Base-by-base conservation (phyloP, 2,888 invertebrate genomes). In the Lasioglossum calceatum region DNA sequence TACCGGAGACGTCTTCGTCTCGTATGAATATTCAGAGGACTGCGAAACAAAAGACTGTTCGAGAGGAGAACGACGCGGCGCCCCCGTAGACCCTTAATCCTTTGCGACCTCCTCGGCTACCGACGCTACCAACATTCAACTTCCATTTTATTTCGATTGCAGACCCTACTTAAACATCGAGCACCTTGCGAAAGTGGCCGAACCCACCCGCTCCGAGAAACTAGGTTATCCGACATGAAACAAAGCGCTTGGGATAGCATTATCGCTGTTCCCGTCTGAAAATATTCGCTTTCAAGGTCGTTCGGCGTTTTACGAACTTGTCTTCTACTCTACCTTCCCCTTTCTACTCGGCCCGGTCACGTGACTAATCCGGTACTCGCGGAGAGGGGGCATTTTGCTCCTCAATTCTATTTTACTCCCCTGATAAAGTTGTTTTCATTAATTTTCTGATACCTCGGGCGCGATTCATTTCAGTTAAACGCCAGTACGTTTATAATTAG, bases 1-100 rank as follows among this genome's bases (percentile, higher is more conserved):
- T 86, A 78, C 79, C 79, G 58, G 82, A 84, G 85, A 79, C 86
- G 88, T 84, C 81, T 85, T 85, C 79, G 78, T 82, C 64, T 32
- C 84, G 79, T 88, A 93, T 93, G 93, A 92, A 92, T 93, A 93
- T 93, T 93, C 92, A 92, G 77, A 79, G 70, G 75, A 79, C 42
- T 74, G 82, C 67, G 85, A 91, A 89, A 91, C 90, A 91, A 80
- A 78, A 84, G 86, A 89, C 84, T 77, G 86, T 67, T 74, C 44
- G 42, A 77, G 27, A 39, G 71, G 58, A 77, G 36, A 74, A 72
- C 61, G 61, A n/a, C 64, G 70, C 70, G 81, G 47, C 78, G 16
- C 32, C 27, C 27, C 27, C 64, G 77, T 44, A 74, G 78, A n/a
- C 82, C 74, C 83, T 85, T 80, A 86, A 85, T 89, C 84, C 79